Evolutionary conservation across 2,113 vertebrate species (phyloP).

Genomic region (Brachyistius frenatus): DNA sequence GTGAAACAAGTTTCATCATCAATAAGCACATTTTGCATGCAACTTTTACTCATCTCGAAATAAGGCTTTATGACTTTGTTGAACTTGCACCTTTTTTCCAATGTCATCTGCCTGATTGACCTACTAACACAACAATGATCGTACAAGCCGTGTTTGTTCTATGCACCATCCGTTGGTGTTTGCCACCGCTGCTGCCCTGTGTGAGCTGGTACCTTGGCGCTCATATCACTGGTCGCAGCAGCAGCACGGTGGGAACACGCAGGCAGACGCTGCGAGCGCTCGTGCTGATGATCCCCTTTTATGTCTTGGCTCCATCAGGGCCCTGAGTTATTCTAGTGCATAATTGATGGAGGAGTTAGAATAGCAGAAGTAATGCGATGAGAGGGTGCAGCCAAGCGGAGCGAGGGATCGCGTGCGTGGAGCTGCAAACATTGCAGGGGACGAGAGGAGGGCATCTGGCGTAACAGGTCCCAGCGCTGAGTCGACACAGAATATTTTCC

Average conservation of each 20-base stretch:
- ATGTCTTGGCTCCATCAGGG: constrained; percentile 76
- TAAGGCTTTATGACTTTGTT: too few relatives aligned
- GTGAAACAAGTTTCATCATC: too few relatives aligned
- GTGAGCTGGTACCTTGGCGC: too few relatives aligned
- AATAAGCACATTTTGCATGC: too few relatives aligned
- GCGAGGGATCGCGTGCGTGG: constrained; percentile 84
- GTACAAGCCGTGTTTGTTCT: neutral
- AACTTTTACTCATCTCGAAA: too few relatives aligned
- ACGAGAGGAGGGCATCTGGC: constrained; percentile 85
- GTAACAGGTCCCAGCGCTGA: constrained; percentile 83
- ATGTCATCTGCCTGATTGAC: neutral
- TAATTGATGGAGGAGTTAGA: constrained; percentile 89
- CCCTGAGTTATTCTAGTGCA: constrained; percentile 87
- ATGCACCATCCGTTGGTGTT: neutral
- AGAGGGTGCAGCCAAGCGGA: constrained; percentile 86
- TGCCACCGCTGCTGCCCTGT: too few relatives aligned
- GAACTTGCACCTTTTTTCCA: too few relatives aligned
- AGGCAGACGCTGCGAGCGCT: constrained; percentile 62
- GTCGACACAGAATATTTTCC: constrained; percentile 68
- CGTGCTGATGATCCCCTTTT: constrained; percentile 76
- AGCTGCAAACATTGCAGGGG: constrained; percentile 85
- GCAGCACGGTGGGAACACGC: constrained; percentile 46
- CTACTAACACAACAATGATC: neutral
- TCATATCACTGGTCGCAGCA: neutral
- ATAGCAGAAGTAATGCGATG: constrained; percentile 90